phyloP scores from a whole-genome alignment of 2,797 vertebrate genomes.

The Myotis pilosus region DNA sequence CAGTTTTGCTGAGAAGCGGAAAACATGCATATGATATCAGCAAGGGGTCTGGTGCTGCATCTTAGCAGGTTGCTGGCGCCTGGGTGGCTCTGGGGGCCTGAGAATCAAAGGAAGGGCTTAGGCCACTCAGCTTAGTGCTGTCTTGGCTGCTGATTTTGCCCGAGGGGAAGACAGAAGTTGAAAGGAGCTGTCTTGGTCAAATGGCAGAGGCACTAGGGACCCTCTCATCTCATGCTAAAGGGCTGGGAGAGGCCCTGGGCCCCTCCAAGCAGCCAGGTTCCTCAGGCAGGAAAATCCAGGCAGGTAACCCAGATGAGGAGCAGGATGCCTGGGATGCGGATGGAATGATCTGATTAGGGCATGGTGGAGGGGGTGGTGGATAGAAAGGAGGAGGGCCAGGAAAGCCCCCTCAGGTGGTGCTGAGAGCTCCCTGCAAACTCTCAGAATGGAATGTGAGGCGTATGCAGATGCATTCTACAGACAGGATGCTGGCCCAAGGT shows the following conservation, averaged over 20 bases:
- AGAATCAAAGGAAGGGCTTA: constrained; percentile 85
- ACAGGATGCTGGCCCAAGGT: background rate
- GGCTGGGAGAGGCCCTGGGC: constrained; percentile 44
- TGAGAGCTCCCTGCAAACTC: background rate
- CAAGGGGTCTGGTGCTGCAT: constrained; percentile 77
- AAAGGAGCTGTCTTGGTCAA: constrained; percentile 80
- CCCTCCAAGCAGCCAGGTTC: background rate
- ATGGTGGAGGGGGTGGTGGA: no score
- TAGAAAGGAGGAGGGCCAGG: background rate
- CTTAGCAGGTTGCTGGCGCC: constrained; percentile 76
- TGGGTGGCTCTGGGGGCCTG: constrained; percentile 79
- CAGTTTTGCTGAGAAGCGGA: constrained; percentile 58
- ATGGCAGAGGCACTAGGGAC: constrained; percentile 67
- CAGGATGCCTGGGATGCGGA: rapidly evolving
- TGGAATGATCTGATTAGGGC: background rate
- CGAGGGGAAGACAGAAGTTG: constrained; percentile 78
- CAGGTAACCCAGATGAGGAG: background rate
- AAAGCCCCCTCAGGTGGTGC: background rate
- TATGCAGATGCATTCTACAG: no score
- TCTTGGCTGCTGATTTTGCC: constrained; percentile 82
- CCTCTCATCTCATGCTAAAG: constrained; percentile 52
- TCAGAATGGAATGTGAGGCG: background rate
- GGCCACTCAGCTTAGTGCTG: constrained; percentile 76
- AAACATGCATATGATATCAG: constrained; percentile 65
- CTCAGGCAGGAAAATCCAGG: background rate